Conservation (phyloP, 2,113 vertebrate genomes). For the Oceanodroma tethys region DNA sequence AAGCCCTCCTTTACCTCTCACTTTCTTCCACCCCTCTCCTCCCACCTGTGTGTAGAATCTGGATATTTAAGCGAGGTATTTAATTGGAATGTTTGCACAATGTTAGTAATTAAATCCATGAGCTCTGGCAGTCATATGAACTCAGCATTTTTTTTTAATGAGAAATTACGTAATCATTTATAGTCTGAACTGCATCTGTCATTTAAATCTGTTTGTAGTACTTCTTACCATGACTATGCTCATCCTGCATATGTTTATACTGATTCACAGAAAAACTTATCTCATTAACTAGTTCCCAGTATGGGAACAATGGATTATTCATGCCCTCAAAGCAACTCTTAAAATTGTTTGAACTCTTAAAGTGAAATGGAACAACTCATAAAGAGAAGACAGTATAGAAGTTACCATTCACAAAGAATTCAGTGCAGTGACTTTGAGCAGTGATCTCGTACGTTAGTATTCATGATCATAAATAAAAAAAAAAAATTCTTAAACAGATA, state of each 20-base stretch:
- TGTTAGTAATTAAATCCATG: slow-evolving; percentile 56
- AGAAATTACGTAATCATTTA: slow-evolving; percentile 40
- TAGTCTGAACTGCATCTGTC: slow-evolving; percentile 46
- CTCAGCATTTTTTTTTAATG: slow-evolving; percentile 46
- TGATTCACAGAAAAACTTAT: background rate
- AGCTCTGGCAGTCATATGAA: slow-evolving; percentile 45
- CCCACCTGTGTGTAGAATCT: background rate
- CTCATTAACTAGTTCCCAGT: background rate
- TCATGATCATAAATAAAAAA: background rate
- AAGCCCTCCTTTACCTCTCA: background rate
- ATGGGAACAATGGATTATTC: background rate
- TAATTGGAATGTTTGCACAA: slow-evolving; percentile 38
- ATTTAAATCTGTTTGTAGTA: slow-evolving; percentile 35
- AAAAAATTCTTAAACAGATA: background rate
- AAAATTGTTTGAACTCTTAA: background rate
- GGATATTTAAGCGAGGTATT: slow-evolving; percentile 24
- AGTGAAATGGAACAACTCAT: background rate
- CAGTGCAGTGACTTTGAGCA: background rate
- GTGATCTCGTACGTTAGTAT: accelerated
- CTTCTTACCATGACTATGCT: background rate
- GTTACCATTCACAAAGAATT: background rate
- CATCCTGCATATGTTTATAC: background rate
- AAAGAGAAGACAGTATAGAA: background rate
- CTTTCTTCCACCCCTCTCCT: background rate
- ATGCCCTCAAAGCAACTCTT: background rate